phyloP scores from a whole-genome alignment of 2,888 invertebrate species.

The Reticulitermes lucifugus region DNA sequence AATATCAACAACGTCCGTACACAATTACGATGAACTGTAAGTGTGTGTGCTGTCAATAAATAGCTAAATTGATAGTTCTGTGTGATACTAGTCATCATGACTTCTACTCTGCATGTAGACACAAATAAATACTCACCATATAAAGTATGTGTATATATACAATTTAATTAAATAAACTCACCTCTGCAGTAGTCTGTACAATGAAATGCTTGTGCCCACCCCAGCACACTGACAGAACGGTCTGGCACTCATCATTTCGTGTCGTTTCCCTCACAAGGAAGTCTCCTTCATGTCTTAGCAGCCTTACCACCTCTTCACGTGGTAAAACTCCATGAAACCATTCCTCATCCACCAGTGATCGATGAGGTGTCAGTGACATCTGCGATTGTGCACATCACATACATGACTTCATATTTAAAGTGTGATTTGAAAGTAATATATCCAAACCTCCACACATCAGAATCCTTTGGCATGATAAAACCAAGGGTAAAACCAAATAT shows the following conservation, averaged over 20 bases:
- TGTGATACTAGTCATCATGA: too few relatives aligned
- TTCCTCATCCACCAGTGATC: conserved; percentile 88
- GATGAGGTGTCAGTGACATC: conserved; percentile 56
- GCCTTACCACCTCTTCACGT: conserved; percentile 92
- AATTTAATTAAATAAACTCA: conserved; percentile 61
- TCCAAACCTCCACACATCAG: too few relatives aligned
- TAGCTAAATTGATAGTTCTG: too few relatives aligned
- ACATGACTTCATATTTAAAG: too few relatives aligned
- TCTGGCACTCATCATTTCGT: conserved; percentile 90
- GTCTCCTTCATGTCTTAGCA: conserved; percentile 93
- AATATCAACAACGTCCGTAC: too few relatives aligned
- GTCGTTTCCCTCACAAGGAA: conserved; percentile 94
- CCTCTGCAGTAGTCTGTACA: conserved; percentile 93
- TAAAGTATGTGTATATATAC: neutral
- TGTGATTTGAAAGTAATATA: too few relatives aligned
- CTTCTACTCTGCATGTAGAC: too few relatives aligned
- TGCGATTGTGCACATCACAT: neutral
- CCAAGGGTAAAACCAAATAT: too few relatives aligned
- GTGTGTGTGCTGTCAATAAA: too few relatives aligned
- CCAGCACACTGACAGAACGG: conserved; percentile 96
- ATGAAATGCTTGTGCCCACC: conserved; percentile 97
- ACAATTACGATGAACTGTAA: too few relatives aligned
- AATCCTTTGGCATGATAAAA: too few relatives aligned
- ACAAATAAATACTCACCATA: too few relatives aligned
- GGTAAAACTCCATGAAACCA: conserved; percentile 98